These are phyloP conservation scores for Spodoptera litura DNA, from an alignment of 1,140 invertebrate genomes.

Conservation along the genomic window DNA sequence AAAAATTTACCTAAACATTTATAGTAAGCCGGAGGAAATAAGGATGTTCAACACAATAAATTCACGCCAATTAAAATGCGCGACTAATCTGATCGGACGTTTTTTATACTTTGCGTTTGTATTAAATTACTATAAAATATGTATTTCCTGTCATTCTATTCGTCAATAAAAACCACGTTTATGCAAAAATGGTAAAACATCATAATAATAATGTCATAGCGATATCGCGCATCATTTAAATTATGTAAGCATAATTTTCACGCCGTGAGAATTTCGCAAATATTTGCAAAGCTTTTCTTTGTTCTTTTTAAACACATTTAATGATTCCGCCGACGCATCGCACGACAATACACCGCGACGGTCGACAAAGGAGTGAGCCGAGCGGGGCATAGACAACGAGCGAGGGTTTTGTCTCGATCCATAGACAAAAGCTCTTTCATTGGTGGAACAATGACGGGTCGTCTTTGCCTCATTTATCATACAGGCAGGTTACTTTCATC, in stretches of 20 bases:
- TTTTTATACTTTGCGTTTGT: constrained; percentile 30
- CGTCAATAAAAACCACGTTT: constrained; percentile 39
- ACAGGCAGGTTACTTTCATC: constrained; percentile 83
- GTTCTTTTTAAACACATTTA: constrained; percentile 69
- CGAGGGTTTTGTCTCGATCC: constrained; percentile 73
- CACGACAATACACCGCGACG: constrained; percentile 67
- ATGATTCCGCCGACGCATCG: constrained; percentile 72
- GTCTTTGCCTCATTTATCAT: constrained; percentile 84
- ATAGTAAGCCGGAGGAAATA: neutral
- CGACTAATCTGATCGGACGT: constrained; percentile 33
- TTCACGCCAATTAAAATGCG: constrained; percentile 16
- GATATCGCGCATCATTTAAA: constrained; percentile 19
- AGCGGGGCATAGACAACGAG: constrained; percentile 76
- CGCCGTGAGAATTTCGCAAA: constrained; percentile 67
- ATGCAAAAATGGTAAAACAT: constrained; percentile 27
- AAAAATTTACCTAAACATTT: neutral
- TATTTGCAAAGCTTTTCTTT: constrained; percentile 67
- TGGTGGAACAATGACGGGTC: constrained; percentile 73
- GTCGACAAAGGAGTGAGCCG: constrained; percentile 76
- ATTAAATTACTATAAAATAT: constrained; percentile 40
- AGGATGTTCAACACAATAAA: constrained; percentile 11
- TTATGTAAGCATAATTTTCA: constrained; percentile 30
- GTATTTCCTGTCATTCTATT: constrained; percentile 31
- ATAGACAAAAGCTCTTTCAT: constrained; percentile 83
- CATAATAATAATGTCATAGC: neutral